Base-by-base conservation (phyloP, 2,113 vertebrate genomes). In the Eulemur rufifrons region DNA sequence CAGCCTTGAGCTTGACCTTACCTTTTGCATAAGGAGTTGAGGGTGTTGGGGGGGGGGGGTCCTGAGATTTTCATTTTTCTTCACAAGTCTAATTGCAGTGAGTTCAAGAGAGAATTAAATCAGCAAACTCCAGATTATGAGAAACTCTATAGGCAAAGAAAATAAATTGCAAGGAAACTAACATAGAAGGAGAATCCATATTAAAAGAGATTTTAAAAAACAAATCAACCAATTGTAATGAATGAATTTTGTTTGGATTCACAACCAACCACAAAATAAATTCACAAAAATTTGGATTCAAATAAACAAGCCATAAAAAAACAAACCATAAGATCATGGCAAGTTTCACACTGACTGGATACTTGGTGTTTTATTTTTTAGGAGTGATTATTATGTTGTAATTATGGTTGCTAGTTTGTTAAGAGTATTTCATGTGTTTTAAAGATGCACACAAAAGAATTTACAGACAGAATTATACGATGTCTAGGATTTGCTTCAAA, bases 191-290 rank as follows among this genome's bases (percentile, higher is more conserved):
- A 9, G 32, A 13, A 68, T 54, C 17, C 39, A 27, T 27, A 29
- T 73, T 78, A 47, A 68, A 83, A n/a, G 13, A 80, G 10, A 54
- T 37, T 71, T 47, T 56, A 82, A 83, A 37, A 50, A 59, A 68
- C 18, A 74, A 68, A 84, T 87, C 14, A 82, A 37, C 2, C 27
- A 78, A 8, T 8, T 85, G 2, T 18, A 93, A 89, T 47, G 0
- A 84, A 17, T 47, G 20, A 7, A 71, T 8, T 52, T 76, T 61
- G 39, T 82, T 37, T 82, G 21, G 3, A 71, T 61, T 86, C 21
- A 96, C 14, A 83, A 91, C 20, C 73, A 78, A 89, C 39, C 45
- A 54, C 11, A 83, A 92, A 90, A 69, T 29, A 91, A 93, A 93
- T 69, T 27, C 27, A 76, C 27, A 50, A 74, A 92, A 80, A 27